phyloP scores from a whole-genome alignment of 1,140 invertebrate species.

The Dolichoris vasculosae region DNA sequence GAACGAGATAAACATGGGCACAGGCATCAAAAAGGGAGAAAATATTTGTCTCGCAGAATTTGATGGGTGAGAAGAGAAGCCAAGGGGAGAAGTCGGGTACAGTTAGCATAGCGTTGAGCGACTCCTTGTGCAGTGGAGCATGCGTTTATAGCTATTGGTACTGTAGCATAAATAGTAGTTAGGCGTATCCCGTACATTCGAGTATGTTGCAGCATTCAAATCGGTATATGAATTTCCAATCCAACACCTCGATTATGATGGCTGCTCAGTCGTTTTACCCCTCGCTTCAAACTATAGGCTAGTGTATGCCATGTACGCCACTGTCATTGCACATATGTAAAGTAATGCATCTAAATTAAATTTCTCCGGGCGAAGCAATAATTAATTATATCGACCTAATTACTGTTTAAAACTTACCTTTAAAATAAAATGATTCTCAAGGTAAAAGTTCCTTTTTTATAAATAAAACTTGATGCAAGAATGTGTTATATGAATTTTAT shows the following conservation, averaged over 20 bases:
- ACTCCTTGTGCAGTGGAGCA: constrained; percentile 28
- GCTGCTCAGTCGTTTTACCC: not conserved
- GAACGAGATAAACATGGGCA: not conserved
- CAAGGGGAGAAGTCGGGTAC: not conserved
- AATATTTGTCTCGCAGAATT: not conserved
- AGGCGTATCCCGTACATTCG: constrained; percentile 30
- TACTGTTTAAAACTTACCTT: not conserved
- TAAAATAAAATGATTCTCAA: not conserved
- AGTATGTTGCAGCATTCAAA: constrained; percentile 52
- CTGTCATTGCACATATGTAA: constrained; percentile 3
- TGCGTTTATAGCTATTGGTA: not conserved
- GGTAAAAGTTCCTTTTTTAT: not conserved
- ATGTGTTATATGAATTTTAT: not conserved
- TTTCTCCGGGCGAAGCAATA: not conserved
- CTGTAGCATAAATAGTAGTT: constrained; percentile 24
- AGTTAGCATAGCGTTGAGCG: not conserved
- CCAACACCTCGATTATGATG: constrained; percentile 74
- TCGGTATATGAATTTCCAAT: constrained; percentile 75
- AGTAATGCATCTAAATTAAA: not conserved
- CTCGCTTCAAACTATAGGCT: constrained; percentile 45
- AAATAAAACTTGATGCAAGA: not conserved
- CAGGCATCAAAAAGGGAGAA: not conserved
- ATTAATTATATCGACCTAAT: constrained; percentile 18
- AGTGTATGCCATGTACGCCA: constrained; percentile 66
- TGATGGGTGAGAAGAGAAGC: not conserved